A percentile compares a stretch with the other conserved stretches of the same genome.
Evolutionary conservation across 2,888 invertebrate species (phyloP).

Genomic region (Sesamia inferens): DNA sequence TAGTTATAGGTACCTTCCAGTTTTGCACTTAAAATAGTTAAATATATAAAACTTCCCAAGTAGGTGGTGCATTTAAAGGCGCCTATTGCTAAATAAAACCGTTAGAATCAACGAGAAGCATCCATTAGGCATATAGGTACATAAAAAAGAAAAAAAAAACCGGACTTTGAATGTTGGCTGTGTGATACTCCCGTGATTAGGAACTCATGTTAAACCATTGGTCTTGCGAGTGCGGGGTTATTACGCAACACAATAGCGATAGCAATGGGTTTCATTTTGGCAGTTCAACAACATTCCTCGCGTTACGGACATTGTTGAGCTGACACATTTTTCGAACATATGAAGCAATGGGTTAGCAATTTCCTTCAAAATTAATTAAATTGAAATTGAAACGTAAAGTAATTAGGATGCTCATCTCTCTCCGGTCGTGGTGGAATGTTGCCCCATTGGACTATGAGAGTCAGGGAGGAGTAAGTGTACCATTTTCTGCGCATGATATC

Average conservation of each 20-base stretch:
- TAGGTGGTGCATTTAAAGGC: not conserved
- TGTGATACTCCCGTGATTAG: no score
- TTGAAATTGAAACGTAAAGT: no score
- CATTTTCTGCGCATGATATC: no score
- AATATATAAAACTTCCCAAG: not conserved
- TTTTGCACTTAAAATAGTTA: conserved; percentile 28
- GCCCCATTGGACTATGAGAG: not conserved
- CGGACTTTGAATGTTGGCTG: no score
- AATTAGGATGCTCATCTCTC: not conserved
- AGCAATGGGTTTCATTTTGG: no score
- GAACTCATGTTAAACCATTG: no score
- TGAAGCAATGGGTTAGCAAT: no score
- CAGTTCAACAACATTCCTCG: not conserved
- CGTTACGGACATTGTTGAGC: not conserved
- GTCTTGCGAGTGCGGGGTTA: no score
- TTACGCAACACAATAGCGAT: no score
- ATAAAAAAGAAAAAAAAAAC: not conserved
- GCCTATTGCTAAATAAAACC: not conserved
- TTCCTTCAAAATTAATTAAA: no score
- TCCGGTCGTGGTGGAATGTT: not conserved
- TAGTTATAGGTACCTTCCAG: conserved; percentile 59
- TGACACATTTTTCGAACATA: not conserved
- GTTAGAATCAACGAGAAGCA: not conserved
- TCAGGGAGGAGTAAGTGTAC: not conserved
- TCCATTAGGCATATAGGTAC: not conserved